Percentiles rank a stretch among this genome's conserved stretches.
Evolutionary conservation across 1,140 invertebrate species (phyloP).

Genomic region (Drosophila sucinea): DNA sequence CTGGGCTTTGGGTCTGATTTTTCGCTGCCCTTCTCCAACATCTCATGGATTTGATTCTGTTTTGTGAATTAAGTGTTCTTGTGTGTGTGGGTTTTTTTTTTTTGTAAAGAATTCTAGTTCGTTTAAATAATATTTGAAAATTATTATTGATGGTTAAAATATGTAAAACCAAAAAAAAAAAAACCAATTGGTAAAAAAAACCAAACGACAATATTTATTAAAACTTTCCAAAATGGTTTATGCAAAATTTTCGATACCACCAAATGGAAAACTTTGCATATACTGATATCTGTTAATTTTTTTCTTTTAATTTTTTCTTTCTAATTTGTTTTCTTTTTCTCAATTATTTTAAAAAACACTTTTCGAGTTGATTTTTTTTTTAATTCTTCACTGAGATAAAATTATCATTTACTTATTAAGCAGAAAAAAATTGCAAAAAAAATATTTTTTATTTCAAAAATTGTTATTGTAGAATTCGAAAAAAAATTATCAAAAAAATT

Average conservation of each 20-base stretch:
- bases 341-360: neutral
- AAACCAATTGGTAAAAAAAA: slow-evolving; percentile 12
- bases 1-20: slow-evolving; percentile 42
- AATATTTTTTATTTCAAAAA: neutral
- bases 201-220: neutral
- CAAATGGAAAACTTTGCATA: slow-evolving; percentile 2
- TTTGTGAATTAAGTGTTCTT: neutral
- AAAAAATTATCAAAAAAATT: neutral
- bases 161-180: slow-evolving; percentile 16
- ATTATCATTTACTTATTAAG: neutral
- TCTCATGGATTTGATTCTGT: slow-evolving; percentile 18
- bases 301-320: slow-evolving; percentile 17
- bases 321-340: slow-evolving; percentile 16
- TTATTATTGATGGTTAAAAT: slow-evolving; percentile 40
- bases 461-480: neutral
- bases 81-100: neutral
- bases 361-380: slow-evolving; percentile 1
- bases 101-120: slow-evolving; percentile 23
- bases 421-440: neutral
- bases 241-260: neutral
- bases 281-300: neutral
- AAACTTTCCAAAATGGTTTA: slow-evolving; percentile 6
- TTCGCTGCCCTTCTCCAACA: slow-evolving; percentile 42
- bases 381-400: neutral
- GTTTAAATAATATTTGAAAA: slow-evolving; percentile 48